These are phyloP conservation scores for Myotis daubentonii DNA, from an alignment of 2,797 vertebrate species.

Conservation along the genomic window DNA sequence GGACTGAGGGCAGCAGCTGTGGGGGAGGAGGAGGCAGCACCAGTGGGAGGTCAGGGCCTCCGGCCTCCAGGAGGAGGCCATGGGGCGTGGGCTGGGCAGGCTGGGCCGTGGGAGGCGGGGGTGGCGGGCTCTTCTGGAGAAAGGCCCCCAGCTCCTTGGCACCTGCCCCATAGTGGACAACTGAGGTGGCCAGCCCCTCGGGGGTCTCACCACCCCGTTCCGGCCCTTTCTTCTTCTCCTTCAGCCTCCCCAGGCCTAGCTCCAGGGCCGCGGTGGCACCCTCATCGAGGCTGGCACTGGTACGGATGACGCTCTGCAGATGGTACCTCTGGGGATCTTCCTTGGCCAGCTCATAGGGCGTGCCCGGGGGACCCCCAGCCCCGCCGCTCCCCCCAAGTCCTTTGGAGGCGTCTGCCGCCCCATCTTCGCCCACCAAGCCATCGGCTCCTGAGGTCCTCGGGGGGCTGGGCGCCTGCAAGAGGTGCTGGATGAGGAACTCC, in stretches of 20 bases:
- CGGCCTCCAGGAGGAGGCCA: slow-evolving; percentile 85
- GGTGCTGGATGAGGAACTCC: slow-evolving; percentile 96
- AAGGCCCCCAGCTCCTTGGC: slow-evolving; percentile 86
- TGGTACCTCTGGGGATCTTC: slow-evolving; percentile 94
- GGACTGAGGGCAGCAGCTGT: slow-evolving; percentile 92
- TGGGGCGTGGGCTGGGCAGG: slow-evolving; percentile 77
- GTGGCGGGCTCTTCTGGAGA: slow-evolving; percentile 92
- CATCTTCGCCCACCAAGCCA: slow-evolving; percentile 84
- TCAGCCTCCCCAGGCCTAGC: slow-evolving; percentile 92
- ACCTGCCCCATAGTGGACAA: slow-evolving; percentile 89
- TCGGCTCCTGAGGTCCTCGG: slow-evolving; percentile 84
- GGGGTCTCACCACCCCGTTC: slow-evolving; percentile 87
- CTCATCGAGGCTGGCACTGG: slow-evolving; percentile 93
- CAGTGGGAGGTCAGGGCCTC: slow-evolving; percentile 89
- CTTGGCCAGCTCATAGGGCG: slow-evolving; percentile 92
- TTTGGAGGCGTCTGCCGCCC: slow-evolving; percentile 81
- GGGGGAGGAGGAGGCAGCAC: slow-evolving; percentile 86
- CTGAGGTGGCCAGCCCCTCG: slow-evolving; percentile 92
- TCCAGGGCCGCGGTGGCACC: slow-evolving; percentile 91
- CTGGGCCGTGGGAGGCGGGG: slow-evolving; percentile 88
- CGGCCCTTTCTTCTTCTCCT: slow-evolving; percentile 87
- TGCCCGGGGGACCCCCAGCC: slow-evolving; percentile 72
- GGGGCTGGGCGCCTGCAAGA: slow-evolving; percentile 94
- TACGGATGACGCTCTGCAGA: slow-evolving; percentile 95
- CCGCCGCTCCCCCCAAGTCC: slow-evolving; percentile 75